Conservation (phyloP, 2,888 invertebrate species). For the Griposia aprilina region DNA sequence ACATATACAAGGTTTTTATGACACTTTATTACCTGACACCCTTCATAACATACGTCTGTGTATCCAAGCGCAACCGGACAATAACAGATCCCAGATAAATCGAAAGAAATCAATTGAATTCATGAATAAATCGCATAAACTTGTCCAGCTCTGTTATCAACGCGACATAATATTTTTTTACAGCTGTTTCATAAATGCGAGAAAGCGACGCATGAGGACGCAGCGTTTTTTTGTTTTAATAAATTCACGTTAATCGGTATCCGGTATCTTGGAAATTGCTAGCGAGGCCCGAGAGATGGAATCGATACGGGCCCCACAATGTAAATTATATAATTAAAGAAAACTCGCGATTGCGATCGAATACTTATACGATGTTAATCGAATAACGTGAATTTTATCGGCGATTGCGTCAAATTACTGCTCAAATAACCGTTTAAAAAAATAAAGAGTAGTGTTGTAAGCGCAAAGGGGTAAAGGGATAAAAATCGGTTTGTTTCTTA, state of each 20-base stretch:
- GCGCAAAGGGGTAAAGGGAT: constrained; percentile 65
- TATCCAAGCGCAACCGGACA: constrained; percentile 65
- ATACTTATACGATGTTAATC: constrained; percentile 82
- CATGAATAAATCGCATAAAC: constrained; percentile 88
- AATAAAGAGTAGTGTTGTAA: constrained; percentile 59
- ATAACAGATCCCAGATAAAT: constrained; percentile 80
- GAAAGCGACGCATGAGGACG: constrained; percentile 75
- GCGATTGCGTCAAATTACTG: constrained; percentile 75
- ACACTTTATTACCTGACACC: constrained; percentile 75
- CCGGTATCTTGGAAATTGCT: constrained; percentile 86
- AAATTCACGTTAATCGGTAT: constrained; percentile 84
- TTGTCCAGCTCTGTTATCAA: constrained; percentile 81
- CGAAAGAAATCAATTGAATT: constrained; percentile 87
- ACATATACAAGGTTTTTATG: constrained; percentile 76
- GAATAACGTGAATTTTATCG: constrained; percentile 80
- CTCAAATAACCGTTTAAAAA: constrained; percentile 70
- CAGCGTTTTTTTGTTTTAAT: constrained; percentile 81
- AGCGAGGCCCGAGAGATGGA: constrained; percentile 82
- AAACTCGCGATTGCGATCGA: constrained; percentile 84
- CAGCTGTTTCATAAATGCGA: constrained; percentile 78
- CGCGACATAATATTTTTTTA: constrained; percentile 86
- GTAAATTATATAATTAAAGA: constrained; percentile 90
- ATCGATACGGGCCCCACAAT: constrained; percentile 82
- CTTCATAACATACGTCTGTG: constrained; percentile 68
- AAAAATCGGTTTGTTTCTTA: constrained; percentile 75